A percentile compares a stretch with the other conserved stretches of the same genome.
Conservation (phyloP, 2,113 vertebrate genomes). For the Oophaga pumilio region DNA sequence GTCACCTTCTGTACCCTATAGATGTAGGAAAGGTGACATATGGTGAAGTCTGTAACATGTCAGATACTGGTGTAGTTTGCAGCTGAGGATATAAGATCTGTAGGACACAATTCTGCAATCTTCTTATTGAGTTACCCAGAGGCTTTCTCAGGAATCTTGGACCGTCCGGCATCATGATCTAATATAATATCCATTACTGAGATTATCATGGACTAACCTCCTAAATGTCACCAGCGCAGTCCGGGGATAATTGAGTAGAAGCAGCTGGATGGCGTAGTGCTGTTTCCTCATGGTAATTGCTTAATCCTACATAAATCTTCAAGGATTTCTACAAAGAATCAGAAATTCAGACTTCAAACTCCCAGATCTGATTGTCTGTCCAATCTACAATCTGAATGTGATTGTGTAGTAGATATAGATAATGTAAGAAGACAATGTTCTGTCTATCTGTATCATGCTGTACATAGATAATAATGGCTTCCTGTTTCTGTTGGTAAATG, state of each 20-base stretch:
- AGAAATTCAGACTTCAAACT: neutral
- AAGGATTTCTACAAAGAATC: neutral
- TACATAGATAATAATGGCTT: no score
- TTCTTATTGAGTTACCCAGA: constrained; percentile 59
- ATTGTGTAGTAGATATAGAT: no score
- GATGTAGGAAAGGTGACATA: no score
- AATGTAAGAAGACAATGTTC: no score
- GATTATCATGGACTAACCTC: neutral
- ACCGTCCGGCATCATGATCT: neutral
- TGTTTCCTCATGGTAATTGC: constrained; percentile 17
- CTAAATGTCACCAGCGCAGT: neutral
- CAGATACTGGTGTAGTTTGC: neutral
- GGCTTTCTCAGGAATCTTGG: constrained; percentile 40
- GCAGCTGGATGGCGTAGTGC: neutral
- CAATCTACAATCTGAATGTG: neutral
- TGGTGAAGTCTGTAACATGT: no score
- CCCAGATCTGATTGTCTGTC: neutral
- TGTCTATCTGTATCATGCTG: no score
- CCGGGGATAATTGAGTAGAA: neutral
- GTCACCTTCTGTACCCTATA: no score
- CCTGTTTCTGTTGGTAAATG: no score
- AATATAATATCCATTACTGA: constrained; percentile 14
- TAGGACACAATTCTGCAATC: neutral
- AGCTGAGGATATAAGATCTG: neutral
- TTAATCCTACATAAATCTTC: neutral